Evolutionary conservation across 2,888 invertebrate species (phyloP), one percentile per base, ranked within the genome.

Genomic region (Anorthoa munda): DNA sequence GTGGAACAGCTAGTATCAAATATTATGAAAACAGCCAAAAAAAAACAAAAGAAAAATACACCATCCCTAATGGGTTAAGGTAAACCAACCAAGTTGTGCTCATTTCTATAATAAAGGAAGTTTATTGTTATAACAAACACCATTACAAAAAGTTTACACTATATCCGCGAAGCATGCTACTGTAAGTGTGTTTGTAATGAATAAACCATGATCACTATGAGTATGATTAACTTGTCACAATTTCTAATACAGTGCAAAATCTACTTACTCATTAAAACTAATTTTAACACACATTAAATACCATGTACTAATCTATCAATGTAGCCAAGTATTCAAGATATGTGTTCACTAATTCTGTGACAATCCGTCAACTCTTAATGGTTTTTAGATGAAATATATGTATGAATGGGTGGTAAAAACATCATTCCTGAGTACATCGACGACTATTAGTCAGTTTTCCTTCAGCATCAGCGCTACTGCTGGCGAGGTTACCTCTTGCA

Each of bases 401-500:
- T 18, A 31, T 60, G 26, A 70, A 55, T 55, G 18, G 17, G 53
- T 18, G n/a, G 17, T 15, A 12, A 15, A 60, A 46, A 23, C 31
- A 76, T 31, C 31, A 69, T 15, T 12, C 39, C 48, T 45, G 11
- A 11, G 26, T 45, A 39, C 21, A 5, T 45, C 26, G 26, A 39
- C 18, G 26, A 48, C 15, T 69, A 77, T 18, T 60, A 50, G 18
- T 17, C 17, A 53, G 53, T 56, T 45, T 46, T n/a, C 66, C 60
- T 39, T 56, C 56, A 26, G 31, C 66, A 63, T 39, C 73, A 66
- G 13, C 39, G 26, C 17, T 39, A 66, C 26, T 58, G 72, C 75
- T 79, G 79, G 81, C 83, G 86, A 90, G 87, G 88, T 88, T 88
- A 89, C 81, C 64, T 64, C 67, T 61, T 70, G 53, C n/a, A 39